Conservation (phyloP, 2,888 invertebrate species). For the Cerceris rybyensis region DNA sequence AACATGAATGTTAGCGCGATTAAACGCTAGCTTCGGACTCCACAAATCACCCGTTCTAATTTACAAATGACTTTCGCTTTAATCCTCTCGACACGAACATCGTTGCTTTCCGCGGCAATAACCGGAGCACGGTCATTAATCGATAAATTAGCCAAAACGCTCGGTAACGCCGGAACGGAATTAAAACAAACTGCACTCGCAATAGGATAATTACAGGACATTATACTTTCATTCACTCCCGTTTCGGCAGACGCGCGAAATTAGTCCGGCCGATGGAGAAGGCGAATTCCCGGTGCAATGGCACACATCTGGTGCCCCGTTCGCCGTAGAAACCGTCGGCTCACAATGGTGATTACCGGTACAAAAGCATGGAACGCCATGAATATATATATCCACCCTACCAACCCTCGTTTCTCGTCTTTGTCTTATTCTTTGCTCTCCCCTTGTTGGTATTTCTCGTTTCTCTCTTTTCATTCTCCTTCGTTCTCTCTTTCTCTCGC, state of each 20-base stretch:
- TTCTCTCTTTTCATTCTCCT: neutral
- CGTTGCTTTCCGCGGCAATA: no score
- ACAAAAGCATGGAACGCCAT: slow-evolving; percentile 68
- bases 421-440: slow-evolving; percentile 46
- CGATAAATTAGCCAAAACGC: no score
- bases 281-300: slow-evolving; percentile 41
- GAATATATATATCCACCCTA: slow-evolving; percentile 59
- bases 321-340: slow-evolving; percentile 49
- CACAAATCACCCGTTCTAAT: no score
- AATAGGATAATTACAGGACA: slow-evolving; percentile 16
- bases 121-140: no score
- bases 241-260: slow-evolving; percentile 22
- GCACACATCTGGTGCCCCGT: slow-evolving; percentile 67
- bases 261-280: slow-evolving; percentile 30
- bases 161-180: no score
- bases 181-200: no score
- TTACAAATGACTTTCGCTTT: no score
- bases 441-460: slow-evolving; percentile 10
- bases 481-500: neutral
- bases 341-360: slow-evolving; percentile 72
- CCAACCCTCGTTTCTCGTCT: slow-evolving; percentile 33
- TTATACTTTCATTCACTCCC: neutral
- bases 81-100: no score
- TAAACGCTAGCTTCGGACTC: no score
- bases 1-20: no score